Evolutionary conservation across 2,797 vertebrate genomes (phyloP).

Genomic region (Squalus acanthias): DNA sequence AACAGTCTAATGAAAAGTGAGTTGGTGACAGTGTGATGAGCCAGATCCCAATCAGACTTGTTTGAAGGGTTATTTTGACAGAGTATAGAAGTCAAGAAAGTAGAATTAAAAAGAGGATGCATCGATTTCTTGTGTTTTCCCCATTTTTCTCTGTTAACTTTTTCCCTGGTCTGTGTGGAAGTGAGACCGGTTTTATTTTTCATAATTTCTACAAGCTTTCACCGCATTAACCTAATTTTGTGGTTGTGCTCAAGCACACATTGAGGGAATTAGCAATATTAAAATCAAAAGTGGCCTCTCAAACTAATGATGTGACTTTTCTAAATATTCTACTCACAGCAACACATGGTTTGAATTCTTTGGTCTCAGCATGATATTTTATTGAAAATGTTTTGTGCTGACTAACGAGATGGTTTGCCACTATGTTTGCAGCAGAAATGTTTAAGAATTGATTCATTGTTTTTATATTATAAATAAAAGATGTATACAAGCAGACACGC

Average conservation of each 20-base stretch:
- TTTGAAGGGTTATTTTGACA: conserved; percentile 86
- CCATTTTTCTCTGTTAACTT: conserved; percentile 38
- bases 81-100: conserved; percentile 61
- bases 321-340: conserved; percentile 77
- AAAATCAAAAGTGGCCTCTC: conserved; percentile 78
- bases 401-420: conserved; percentile 80
- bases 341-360: conserved; percentile 81
- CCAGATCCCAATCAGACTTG: conserved; percentile 82
- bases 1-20: conserved; percentile 96
- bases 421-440: conserved; percentile 73
- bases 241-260: conserved; percentile 44
- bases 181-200: conserved; percentile 39
- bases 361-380: conserved; percentile 78
- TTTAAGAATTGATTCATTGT: conserved; percentile 61
- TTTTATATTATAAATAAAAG: neutral
- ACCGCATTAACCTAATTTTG: neutral
- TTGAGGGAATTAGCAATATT: conserved; percentile 73
- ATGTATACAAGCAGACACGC: neutral
- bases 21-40: conserved; percentile 84
- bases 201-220: neutral
- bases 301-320: conserved; percentile 81
- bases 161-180: conserved; percentile 42
- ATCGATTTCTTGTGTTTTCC: conserved; percentile 58
- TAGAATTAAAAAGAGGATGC: conserved; percentile 58
- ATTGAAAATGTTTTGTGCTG: conserved; percentile 78